Evolutionary conservation across 2,113 vertebrate genomes (phyloP).

Genomic region (Ophthalmolycus amberensis): DNA sequence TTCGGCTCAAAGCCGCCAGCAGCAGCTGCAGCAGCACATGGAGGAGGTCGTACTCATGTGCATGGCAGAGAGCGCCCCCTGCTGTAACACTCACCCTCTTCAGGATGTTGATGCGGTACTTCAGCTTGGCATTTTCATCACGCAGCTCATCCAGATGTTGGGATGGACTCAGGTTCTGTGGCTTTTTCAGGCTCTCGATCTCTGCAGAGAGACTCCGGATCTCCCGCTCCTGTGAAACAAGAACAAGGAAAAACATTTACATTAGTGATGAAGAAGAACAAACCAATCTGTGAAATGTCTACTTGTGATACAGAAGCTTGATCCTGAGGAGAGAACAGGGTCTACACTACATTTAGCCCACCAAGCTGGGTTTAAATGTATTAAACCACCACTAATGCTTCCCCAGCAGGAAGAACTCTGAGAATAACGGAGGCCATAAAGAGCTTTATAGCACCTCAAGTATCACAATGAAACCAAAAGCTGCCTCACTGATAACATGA

Average conservation of each 20-base stretch:
- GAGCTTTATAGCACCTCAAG: no score
- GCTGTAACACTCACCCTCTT: conserved; percentile 83
- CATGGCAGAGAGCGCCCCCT: no score
- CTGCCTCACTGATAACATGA: no score
- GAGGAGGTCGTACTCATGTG: no score
- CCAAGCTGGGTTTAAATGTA: not conserved
- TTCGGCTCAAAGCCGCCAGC: not conserved
- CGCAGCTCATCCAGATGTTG: conserved; percentile 83
- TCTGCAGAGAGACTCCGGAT: conserved; percentile 89
- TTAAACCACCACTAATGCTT: not conserved
- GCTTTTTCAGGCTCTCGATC: conserved; percentile 88
- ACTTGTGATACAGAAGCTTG: not conserved
- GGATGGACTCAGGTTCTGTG: conserved; percentile 72
- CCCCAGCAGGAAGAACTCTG: not conserved
- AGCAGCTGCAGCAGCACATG: no score
- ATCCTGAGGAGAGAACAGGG: not conserved
- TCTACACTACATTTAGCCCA: not conserved
- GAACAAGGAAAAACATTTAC: not conserved
- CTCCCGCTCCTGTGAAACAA: conserved; percentile 86
- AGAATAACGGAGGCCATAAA: not conserved
- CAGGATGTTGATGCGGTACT: conserved; percentile 93
- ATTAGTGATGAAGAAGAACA: not conserved
- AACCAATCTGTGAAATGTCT: not conserved
- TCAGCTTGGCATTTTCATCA: conserved; percentile 92
- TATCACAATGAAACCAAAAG: conserved; percentile 33